Conservation (phyloP, 2,797 vertebrate genomes). For the Dermochelys coriacea region DNA sequence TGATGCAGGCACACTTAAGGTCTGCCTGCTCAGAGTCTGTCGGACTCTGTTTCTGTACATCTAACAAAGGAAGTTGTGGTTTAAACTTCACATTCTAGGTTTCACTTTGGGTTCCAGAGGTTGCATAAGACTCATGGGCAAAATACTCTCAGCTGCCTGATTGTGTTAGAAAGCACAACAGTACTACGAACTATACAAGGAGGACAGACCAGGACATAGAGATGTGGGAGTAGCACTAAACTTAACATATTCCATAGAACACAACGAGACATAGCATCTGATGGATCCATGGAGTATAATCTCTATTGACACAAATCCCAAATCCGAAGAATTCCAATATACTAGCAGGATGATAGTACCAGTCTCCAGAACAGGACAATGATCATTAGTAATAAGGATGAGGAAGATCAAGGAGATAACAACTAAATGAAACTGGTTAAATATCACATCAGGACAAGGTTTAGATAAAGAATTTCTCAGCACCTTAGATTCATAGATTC, state of each 20-base stretch:
- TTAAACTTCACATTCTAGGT: no score
- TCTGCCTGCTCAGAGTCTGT: no score
- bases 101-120: no score
- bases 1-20: no score
- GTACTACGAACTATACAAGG: no score
- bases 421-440: neutral
- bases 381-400: neutral
- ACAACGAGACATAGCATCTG: neutral
- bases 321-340: neutral
- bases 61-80: no score
- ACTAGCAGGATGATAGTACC: neutral
- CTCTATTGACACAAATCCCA: neutral
- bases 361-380: neutral
- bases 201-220: neutral
- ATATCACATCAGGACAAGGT: neutral
- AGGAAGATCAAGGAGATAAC: neutral
- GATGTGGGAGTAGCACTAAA: no score
- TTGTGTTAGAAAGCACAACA: no score
- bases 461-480: neutral
- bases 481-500: no score
- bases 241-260: neutral
- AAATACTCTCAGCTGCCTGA: no score
- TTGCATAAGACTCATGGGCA: no score
- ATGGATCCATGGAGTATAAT: neutral
- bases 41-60: no score